These are phyloP conservation scores for Gorsachius magnificus DNA, from an alignment of 2,797 vertebrate species.

Conservation along the genomic window DNA sequence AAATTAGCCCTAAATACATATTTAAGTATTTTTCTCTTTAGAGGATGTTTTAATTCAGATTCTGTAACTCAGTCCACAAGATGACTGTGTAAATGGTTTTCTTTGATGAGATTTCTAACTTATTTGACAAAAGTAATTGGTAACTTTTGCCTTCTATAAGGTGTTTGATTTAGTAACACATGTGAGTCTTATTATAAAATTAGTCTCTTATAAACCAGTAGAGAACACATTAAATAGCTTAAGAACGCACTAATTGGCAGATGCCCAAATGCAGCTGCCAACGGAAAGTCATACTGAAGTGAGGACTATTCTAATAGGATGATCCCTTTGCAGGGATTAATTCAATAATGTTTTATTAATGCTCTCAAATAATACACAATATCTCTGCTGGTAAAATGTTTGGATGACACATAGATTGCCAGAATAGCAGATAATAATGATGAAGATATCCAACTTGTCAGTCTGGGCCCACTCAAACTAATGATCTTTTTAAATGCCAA, in stretches of 20 bases:
- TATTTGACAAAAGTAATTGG: background rate
- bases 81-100: background rate
- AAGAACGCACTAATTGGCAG: constrained; percentile 30
- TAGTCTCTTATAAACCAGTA: background rate
- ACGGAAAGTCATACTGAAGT: background rate
- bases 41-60: background rate
- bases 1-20: background rate
- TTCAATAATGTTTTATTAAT: constrained; percentile 44
- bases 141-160: background rate
- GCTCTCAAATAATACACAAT: background rate
- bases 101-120: background rate
- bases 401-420: background rate
- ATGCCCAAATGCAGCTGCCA: constrained; percentile 23
- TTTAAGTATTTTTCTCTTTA: background rate
- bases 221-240: background rate
- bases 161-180: background rate
- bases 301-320: constrained; percentile 1
- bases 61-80: background rate
- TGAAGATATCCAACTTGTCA: background rate
- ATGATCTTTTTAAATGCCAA: background rate
- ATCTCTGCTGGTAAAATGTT: background rate
- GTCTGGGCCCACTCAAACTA: background rate
- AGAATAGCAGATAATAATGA: background rate
- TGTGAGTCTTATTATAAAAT: background rate
- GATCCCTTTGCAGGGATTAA: constrained; percentile 1